Conservation (phyloP, 2,113 vertebrate genomes). For the Anser brachyrhynchus region DNA sequence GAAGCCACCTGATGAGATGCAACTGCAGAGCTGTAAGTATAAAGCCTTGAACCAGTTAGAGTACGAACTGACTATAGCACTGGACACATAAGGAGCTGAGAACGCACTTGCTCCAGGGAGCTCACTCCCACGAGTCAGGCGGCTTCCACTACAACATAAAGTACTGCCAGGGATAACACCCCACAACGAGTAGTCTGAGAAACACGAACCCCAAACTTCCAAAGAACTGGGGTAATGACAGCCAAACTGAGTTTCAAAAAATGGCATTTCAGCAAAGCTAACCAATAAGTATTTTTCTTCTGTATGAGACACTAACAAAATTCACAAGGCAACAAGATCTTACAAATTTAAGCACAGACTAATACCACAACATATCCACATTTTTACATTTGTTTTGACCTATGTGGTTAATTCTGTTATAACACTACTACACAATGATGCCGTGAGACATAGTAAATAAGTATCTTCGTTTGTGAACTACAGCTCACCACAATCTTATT, state of each 20-base stretch:
- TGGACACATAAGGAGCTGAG: background rate
- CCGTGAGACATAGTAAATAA: background rate
- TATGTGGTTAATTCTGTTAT: background rate
- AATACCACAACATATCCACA: background rate
- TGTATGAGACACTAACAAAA: background rate
- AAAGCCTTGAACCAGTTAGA: background rate
- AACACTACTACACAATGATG: background rate
- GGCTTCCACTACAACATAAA: background rate
- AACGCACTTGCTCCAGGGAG: background rate
- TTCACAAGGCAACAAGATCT: background rate
- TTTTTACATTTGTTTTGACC: background rate
- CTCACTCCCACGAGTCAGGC: background rate
- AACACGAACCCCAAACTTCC: background rate
- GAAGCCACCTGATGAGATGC: background rate
- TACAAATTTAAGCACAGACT: background rate
- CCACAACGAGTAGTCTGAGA: background rate
- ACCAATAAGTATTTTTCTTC: background rate
- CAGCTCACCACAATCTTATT: background rate
- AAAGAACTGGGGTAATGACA: background rate
- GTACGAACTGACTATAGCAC: background rate
- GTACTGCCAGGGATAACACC: background rate
- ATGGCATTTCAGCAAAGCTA: background rate
- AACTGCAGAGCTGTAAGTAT: background rate
- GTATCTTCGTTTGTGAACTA: background rate
- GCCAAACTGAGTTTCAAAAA: background rate